Percentiles rank a stretch among this genome's conserved stretches.
Conservation (phyloP, 2,797 vertebrate genomes). For the Pipistrellus nathusii region DNA sequence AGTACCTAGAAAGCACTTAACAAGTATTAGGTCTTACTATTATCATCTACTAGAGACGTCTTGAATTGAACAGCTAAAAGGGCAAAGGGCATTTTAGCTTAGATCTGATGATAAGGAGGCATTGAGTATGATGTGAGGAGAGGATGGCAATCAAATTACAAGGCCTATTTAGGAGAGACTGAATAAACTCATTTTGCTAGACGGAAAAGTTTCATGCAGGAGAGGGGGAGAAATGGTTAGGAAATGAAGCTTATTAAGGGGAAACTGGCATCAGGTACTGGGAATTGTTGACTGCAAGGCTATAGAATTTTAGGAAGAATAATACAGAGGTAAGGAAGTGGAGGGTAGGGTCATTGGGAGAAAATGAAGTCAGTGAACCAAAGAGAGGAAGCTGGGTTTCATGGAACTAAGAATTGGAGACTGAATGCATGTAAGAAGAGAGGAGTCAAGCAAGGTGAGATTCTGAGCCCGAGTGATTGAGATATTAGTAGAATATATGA, state of each 20-base stretch:
- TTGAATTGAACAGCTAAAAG: background rate
- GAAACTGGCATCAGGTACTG: background rate
- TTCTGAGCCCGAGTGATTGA: background rate
- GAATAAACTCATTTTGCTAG: background rate
- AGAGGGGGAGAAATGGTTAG: background rate
- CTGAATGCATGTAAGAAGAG: background rate
- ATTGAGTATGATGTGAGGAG: background rate
- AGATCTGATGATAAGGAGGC: background rate
- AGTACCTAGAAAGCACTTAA: background rate
- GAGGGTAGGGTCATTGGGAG: background rate
- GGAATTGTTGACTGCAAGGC: background rate
- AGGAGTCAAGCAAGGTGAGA: background rate
- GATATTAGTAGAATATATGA: background rate
- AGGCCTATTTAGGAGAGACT: background rate
- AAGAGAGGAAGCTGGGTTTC: background rate
- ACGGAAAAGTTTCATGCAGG: background rate
- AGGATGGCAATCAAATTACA: background rate
- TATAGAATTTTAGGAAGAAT: background rate
- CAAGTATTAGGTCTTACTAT: background rate
- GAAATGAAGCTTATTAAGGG: slow-evolving; percentile 20
- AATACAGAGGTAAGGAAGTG: background rate
- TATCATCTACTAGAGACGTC: too few relatives aligned
- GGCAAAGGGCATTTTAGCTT: slow-evolving; percentile 21
- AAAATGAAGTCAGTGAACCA: background rate
- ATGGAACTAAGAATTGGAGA: slow-evolving; percentile 16